Conservation (phyloP, 2,888 invertebrate genomes). For the Lasioglossum vierecki region DNA sequence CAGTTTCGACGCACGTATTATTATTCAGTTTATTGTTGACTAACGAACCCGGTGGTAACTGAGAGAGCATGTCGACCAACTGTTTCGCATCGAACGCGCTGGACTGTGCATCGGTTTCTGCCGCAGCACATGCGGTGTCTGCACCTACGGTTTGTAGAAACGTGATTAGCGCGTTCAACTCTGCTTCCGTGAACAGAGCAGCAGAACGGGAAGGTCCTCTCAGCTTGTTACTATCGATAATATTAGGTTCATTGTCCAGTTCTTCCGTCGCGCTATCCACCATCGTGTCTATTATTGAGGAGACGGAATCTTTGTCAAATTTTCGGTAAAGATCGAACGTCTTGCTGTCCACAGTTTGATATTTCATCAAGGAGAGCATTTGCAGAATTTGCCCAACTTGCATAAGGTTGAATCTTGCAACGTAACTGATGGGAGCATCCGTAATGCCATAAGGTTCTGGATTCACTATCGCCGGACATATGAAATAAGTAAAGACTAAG, state of each 20-base stretch:
- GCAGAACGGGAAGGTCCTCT: constrained; percentile 88
- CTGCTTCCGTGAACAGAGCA: constrained; percentile 88
- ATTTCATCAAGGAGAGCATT: constrained; percentile 93
- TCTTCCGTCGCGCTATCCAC: constrained; percentile 84
- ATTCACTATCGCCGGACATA: constrained; percentile 98
- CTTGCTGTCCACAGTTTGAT: constrained; percentile 91
- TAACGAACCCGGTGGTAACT: constrained; percentile 81
- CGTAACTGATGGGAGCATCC: constrained; percentile 95
- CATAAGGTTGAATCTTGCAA: constrained; percentile 94
- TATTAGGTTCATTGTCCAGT: constrained; percentile 84
- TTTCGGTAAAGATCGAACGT: constrained; percentile 90
- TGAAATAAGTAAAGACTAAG: constrained; percentile 95
- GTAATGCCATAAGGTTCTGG: constrained; percentile 98
- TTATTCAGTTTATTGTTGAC: constrained; percentile 70
- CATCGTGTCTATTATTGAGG: constrained; percentile 91
- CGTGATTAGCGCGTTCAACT: constrained; percentile 87
- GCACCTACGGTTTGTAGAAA: constrained; percentile 85
- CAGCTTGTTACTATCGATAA: constrained; percentile 84
- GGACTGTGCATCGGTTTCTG: constrained; percentile 33
- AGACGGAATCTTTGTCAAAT: constrained; percentile 92
- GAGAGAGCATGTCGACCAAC: constrained; percentile 84
- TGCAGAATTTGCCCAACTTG: constrained; percentile 97
- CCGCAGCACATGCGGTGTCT: constrained; percentile 72
- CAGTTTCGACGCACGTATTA: constrained; percentile 73
- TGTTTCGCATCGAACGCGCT: constrained; percentile 83